A percentile compares a stretch with the other conserved stretches of the same genome.
Conservation (phyloP, 2,113 vertebrate species). For the Falco punctatus region DNA sequence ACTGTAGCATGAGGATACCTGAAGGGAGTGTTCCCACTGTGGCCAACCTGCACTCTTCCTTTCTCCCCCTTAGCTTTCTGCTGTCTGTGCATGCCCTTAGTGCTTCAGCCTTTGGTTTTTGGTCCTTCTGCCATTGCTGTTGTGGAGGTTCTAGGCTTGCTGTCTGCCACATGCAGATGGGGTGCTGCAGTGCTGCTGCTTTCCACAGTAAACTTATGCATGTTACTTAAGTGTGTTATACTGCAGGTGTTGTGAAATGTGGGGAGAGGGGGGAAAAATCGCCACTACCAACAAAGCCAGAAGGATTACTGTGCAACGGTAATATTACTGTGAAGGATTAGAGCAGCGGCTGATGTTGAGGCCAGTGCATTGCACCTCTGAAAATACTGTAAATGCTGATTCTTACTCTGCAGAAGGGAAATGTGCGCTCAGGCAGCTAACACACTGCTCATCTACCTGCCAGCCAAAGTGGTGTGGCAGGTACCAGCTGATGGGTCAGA, state of each 20-base stretch:
- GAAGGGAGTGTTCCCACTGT: neutral
- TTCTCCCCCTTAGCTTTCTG: neutral
- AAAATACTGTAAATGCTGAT: neutral
- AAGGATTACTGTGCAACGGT: neutral
- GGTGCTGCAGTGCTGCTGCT: neutral
- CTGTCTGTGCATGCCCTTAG: fast-evolving
- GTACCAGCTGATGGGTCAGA: neutral
- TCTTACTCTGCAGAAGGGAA: neutral
- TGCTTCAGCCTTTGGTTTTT: neutral
- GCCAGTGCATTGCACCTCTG: neutral
- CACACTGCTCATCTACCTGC: neutral
- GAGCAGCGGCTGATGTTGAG: neutral
- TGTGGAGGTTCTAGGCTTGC: fast-evolving
- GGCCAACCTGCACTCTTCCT: neutral
- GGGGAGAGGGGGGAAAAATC: neutral
- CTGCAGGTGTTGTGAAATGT: neutral
- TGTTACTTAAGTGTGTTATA: neutral
- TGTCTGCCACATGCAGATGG: neutral
- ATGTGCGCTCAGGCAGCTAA: neutral
- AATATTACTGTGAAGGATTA: neutral
- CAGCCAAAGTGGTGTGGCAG: neutral
- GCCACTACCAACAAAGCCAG: neutral
- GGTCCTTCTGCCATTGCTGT: neutral
- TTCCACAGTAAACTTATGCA: neutral
- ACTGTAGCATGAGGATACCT: neutral